phyloP scores from a whole-genome alignment of 92 coral and sea anemone species.

The Plumapathes pennacea region DNA sequence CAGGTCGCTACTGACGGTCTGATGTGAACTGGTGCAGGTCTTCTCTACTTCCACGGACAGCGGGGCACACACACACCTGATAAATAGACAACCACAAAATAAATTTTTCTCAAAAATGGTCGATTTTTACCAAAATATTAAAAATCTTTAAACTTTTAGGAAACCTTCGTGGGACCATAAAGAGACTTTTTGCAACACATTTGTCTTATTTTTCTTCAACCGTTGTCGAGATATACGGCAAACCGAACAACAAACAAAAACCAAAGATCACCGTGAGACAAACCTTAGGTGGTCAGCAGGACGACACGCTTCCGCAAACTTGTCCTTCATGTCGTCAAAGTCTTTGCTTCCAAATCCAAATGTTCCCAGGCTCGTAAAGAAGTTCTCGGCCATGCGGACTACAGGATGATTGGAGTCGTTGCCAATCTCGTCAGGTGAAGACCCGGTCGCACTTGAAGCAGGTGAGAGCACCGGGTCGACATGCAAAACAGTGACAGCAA shows the following conservation, averaged over 20 bases:
- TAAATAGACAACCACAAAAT: not conserved
- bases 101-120: not conserved
- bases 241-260: no score
- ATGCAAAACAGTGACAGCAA: slow-evolving; percentile 83
- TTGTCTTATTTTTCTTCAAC: no score
- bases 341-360: slow-evolving; percentile 94
- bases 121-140: no score
- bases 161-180: no score
- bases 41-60: slow-evolving; percentile 73
- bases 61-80: slow-evolving; percentile 88
- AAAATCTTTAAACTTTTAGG: no score
- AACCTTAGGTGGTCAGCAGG: slow-evolving; percentile 88
- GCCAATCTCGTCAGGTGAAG: slow-evolving; percentile 20
- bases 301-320: slow-evolving; percentile 79
- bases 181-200: no score
- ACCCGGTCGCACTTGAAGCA: slow-evolving; percentile 21
- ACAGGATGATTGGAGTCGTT: slow-evolving; percentile 65
- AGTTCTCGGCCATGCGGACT: slow-evolving; percentile 81
- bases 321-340: slow-evolving; percentile 77
- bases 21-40: slow-evolving; percentile 65
- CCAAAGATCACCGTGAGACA: no score
- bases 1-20: slow-evolving; percentile 72
- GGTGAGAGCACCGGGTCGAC: slow-evolving; percentile 82
- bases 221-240: no score
- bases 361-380: slow-evolving; percentile 77